A percentile compares a stretch with the other conserved stretches of the same genome.
Conservation (phyloP, 64 coral and sea anemone genomes). For the Pocillopora damicornis region DNA sequence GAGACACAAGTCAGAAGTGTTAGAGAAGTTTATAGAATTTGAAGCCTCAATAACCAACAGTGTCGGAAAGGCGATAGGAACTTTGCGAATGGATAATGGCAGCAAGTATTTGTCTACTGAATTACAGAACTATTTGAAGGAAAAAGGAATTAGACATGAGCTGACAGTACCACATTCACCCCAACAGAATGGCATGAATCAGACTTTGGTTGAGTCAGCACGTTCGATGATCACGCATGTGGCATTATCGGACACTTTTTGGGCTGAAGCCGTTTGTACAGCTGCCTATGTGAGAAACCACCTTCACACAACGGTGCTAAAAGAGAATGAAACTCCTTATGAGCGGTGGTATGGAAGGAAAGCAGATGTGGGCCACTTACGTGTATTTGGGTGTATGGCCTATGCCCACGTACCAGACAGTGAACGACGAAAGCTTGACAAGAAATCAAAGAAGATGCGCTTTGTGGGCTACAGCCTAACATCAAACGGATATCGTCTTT, state of each 20-base stretch:
- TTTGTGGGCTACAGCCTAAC: slow-evolving; percentile 45
- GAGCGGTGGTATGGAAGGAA: slow-evolving; percentile 48
- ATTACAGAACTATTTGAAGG: slow-evolving; percentile 45
- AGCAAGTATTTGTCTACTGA: slow-evolving; percentile 32
- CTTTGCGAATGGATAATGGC: slow-evolving; percentile 51
- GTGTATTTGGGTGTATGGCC: slow-evolving; percentile 54
- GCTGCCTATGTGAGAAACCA: slow-evolving; percentile 52
- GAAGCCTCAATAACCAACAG: slow-evolving; percentile 1
- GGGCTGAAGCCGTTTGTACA: slow-evolving; percentile 62
- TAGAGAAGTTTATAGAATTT: slow-evolving; percentile 20
- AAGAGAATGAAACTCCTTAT: slow-evolving; percentile 31
- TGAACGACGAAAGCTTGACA: slow-evolving; percentile 34
- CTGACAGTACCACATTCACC: slow-evolving; percentile 38
- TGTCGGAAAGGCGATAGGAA: slow-evolving; percentile 8
- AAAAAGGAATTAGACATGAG: slow-evolving; percentile 43
- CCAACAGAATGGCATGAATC: slow-evolving; percentile 53
- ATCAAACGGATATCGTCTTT: slow-evolving; percentile 48
- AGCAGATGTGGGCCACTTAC: slow-evolving; percentile 41
- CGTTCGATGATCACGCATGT: slow-evolving; percentile 39
- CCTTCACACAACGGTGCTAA: slow-evolving; percentile 44
- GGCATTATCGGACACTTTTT: slow-evolving; percentile 20
- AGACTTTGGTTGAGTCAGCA: slow-evolving; percentile 45
- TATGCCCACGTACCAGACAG: slow-evolving; percentile 33
- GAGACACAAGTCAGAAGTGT: slow-evolving; percentile 43
- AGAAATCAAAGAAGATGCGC: slow-evolving; percentile 36